Percentiles rank a stretch among this genome's conserved stretches.
Evolutionary conservation across 2,797 vertebrate species (phyloP).

Genomic region (Sparus aurata): DNA sequence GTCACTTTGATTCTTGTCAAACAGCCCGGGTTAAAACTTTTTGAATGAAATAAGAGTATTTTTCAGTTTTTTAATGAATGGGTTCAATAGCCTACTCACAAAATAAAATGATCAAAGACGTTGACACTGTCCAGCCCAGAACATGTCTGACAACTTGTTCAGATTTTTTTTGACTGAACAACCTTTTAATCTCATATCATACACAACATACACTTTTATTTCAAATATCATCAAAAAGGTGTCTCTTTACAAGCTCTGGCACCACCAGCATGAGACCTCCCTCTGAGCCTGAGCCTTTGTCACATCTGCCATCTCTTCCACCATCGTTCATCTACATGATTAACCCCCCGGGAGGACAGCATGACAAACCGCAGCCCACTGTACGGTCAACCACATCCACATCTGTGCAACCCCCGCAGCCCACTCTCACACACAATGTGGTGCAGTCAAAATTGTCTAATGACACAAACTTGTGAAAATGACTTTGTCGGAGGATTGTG

Average conservation of each 20-base stretch:
- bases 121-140: too few species aligned
- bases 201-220: background rate
- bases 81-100: too few species aligned
- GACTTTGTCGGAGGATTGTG: background rate
- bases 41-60: too few species aligned
- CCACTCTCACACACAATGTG: background rate
- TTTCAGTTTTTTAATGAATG: too few species aligned
- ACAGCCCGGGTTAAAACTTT: too few species aligned
- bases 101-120: too few species aligned
- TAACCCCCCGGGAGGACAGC: constrained; percentile 15
- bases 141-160: too few species aligned
- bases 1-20: too few species aligned
- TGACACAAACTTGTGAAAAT: background rate
- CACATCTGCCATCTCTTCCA: constrained; percentile 31
- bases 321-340: constrained; percentile 16
- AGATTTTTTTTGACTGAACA: background rate
- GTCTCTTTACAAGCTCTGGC: background rate
- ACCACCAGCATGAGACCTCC: background rate
- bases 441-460: background rate
- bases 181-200: background rate
- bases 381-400: constrained; percentile 7
- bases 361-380: background rate
- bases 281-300: constrained; percentile 20
- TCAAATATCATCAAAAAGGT: background rate
- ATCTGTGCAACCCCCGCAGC: constrained; percentile 23